Base-by-base conservation (phyloP, 1,140 invertebrate species). In the Pemphigus obesinymphae region DNA sequence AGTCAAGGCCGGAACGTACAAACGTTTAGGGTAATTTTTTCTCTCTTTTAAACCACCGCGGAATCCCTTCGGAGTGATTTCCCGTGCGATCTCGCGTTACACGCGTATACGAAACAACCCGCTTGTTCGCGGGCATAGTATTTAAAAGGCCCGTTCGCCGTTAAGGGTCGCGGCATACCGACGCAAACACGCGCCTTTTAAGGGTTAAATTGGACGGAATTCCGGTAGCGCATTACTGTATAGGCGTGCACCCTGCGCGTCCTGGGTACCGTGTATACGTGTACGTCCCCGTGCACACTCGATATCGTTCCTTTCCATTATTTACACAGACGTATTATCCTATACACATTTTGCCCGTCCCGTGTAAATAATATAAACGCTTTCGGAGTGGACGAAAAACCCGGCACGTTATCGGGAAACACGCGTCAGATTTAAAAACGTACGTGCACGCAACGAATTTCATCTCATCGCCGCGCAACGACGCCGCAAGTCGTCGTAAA, bases 181-280 rank as follows among this genome's bases (percentile, higher is more conserved):
- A 72, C 43, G 48, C 26, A 48, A 20, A 29, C 13, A 29, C 68
- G 31, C n/a, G n/a, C 3, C 40, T 72, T 48, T 48, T 45, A 72
- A 72, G 15, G 68, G 68, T 29, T 48, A 48, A 72, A 72, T 72
- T 72, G 40, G 40, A 72, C 43, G 23, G 26, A 72, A 72, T 72
- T 48, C 26, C 43, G 43, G 15, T 13, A 72, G 29, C 23, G n/a
- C n/a, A n/a, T n/a, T n/a, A n/a, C n/a, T n/a, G n/a, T n/a, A n/a
- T n/a, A n/a, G n/a, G 23, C 17, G 13, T 8, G 26, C 45, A 72
- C 37, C 40, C 43, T 34, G 61, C 31, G 7, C 13, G n/a, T 37
- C 20, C 31, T 34, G n/a, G 37, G 37, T 8, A 40, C 3, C 3
- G 37, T 40, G 37, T 40, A 3, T 40, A 40, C 37, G 37, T 40